Conservation (phyloP, 1,140 invertebrate species). For the Drosophila lowei region DNA sequence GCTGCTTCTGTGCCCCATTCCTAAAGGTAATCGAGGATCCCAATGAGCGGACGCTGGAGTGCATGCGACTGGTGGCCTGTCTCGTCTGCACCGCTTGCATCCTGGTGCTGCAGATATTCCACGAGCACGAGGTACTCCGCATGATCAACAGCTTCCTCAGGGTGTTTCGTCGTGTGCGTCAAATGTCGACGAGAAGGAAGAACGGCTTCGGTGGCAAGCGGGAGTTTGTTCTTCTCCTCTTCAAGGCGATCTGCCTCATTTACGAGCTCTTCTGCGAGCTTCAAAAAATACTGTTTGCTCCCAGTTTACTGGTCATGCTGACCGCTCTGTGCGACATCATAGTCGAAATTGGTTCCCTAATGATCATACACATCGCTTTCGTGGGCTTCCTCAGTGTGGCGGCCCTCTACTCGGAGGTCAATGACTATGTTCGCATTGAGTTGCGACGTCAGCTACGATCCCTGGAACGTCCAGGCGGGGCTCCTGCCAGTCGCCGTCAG, state of each 20-base stretch:
- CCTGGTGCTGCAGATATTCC: conserved; percentile 45
- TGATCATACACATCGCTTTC: conserved; percentile 61
- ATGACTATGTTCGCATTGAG: conserved; percentile 51
- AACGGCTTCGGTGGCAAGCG: conserved; percentile 51
- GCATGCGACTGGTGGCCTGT: conserved; percentile 26
- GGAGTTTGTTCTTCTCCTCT: conserved; percentile 46
- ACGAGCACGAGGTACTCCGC: conserved; percentile 39
- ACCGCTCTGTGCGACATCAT: conserved; percentile 18
- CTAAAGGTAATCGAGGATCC: conserved; percentile 8
- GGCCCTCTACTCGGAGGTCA: conserved; percentile 55
- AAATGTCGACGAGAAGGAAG: conserved; percentile 18
- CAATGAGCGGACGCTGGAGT: conserved; percentile 20
- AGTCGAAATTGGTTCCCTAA: conserved; percentile 15
- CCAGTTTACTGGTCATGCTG: not conserved
- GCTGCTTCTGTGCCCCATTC: not conserved
- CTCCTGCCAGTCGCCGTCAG: conserved; percentile 20
- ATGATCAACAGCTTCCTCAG: conserved; percentile 55
- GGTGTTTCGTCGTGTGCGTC: conserved; percentile 46
- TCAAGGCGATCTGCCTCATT: conserved; percentile 46
- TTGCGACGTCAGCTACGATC: conserved; percentile 54
- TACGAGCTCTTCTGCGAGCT: conserved; percentile 43
- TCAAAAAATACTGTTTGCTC: not conserved
- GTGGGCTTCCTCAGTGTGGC: conserved; percentile 63
- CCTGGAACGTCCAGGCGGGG: conserved; percentile 36
- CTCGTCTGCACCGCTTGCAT: conserved; percentile 33